Evolutionary conservation across 2,888 invertebrate genomes (phyloP).

Genomic region (Diplazon laetatorius): DNA sequence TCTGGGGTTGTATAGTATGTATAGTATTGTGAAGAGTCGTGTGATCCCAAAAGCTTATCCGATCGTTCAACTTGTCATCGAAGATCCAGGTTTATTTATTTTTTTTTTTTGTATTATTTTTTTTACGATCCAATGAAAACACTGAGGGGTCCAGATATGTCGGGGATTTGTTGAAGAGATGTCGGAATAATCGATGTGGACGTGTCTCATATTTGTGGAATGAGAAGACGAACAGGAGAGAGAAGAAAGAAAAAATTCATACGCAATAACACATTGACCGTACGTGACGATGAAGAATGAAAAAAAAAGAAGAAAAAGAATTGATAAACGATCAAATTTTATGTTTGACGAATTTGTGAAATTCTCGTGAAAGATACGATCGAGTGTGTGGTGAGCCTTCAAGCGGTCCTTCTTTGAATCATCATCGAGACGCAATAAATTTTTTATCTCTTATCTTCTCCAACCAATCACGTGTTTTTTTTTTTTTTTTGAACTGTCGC

Average conservation of each 20-base stretch:
- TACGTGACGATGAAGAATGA: too few species aligned
- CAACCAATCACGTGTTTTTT: not conserved
- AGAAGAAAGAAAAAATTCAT: too few species aligned
- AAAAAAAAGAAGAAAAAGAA: not conserved
- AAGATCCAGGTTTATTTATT: not conserved
- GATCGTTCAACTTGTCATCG: slow-evolving; percentile 1
- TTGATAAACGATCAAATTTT: not conserved
- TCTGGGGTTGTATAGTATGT: too few species aligned
- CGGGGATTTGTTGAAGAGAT: not conserved
- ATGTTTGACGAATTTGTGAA: not conserved
- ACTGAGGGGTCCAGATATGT: too few species aligned
- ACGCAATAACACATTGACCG: too few species aligned
- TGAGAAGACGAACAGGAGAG: not conserved
- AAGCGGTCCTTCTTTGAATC: slow-evolving; percentile 19
- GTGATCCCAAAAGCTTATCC: not conserved
- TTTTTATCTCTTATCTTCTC: slow-evolving; percentile 7
- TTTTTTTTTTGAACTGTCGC: too few species aligned
- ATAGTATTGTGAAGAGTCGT: too few species aligned
- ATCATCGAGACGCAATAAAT: not conserved
- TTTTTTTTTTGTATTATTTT: too few species aligned
- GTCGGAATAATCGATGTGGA: not conserved
- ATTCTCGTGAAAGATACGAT: slow-evolving; percentile 1
- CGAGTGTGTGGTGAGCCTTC: too few species aligned
- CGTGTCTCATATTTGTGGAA: not conserved
- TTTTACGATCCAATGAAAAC: not conserved